Base-by-base conservation (phyloP, 2,113 vertebrate species). In the Puntigrus tetrazona region DNA sequence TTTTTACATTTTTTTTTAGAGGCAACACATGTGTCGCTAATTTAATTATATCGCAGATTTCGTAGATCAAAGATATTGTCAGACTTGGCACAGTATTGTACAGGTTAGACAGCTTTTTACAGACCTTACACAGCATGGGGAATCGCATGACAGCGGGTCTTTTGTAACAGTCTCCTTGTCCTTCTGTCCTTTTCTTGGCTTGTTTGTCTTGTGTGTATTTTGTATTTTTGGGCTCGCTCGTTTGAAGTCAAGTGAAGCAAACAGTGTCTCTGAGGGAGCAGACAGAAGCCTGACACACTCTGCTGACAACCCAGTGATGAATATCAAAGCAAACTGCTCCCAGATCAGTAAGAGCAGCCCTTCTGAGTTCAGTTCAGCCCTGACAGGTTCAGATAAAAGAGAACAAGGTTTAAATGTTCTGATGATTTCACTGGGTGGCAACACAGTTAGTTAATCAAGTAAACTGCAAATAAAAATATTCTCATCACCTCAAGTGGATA, bases 321-420 rank as follows among this genome's bases (percentile, higher is more conserved):
- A 55, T 52, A 52, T 82, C 80, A 82, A 82, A 82, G 65, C 27
- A 7, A 55, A 55, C 43, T 16, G 65, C 22, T 70, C 80, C 63
- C 65, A 50, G 43, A 82, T 82, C 80, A 82, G 43, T 70, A n/a
- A 70, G 22, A 57, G 29, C 29, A 20, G 74, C 29, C 50, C 45
- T 77, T 77, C 14, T 52, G 45, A 81, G 63, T 70, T 70, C 63
- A 50, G 10, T 70, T 81, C 31, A 25, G 65, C 22, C 43, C 63
- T 55, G 65, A 82, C 80, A 70, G 80, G 43, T 80, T 80, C 38
- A 50, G n/a, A 67, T 80, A 63, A 80, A 80, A 80, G 27, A 45
- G 8, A 50, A 65, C 27, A 82, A 20, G 27, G 65, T 70, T 70
- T 52, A 82, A 63, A 69, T 38, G 27, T 59, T 47, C 27, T 67